These are phyloP conservation scores for Monomorium pharaonis DNA, from an alignment of 1,140 invertebrate genomes.

Conservation along the genomic window DNA sequence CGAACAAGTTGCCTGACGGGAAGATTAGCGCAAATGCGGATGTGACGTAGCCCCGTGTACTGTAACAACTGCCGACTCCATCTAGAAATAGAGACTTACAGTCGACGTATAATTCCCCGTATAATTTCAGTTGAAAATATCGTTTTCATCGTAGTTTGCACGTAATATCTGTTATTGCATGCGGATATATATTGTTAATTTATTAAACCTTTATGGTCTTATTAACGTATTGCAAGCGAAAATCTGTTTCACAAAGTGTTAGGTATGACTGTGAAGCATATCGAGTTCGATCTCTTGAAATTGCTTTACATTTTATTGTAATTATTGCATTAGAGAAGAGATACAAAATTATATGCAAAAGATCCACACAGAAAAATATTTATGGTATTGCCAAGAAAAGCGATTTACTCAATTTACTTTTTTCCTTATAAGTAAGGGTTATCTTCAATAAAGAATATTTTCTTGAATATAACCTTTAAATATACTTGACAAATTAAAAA, in stretches of 20 bases:
- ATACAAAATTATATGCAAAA: not conserved
- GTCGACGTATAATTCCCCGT: not conserved
- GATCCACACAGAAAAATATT: no score
- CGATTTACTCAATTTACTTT: no score
- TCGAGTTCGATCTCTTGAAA: not conserved
- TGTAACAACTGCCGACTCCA: constrained; percentile 46
- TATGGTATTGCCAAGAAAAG: no score
- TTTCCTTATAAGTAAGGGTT: no score
- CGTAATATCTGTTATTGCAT: not conserved
- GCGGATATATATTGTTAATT: not conserved
- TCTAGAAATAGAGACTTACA: constrained; percentile 35
- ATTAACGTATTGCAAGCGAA: not conserved
- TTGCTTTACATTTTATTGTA: not conserved
- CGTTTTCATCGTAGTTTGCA: not conserved
- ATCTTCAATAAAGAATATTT: no score
- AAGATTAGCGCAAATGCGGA: constrained; percentile 84
- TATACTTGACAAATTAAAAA: no score
- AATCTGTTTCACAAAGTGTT: not conserved
- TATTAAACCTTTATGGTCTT: not conserved
- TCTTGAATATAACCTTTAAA: no score
- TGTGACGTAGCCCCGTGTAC: constrained; percentile 78
- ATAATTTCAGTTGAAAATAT: constrained; percentile 4
- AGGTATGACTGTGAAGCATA: no score
- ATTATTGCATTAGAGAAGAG: not conserved
- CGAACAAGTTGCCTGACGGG: constrained; percentile 55